These are phyloP conservation scores for Sepioteuthis lessoniana DNA, from an alignment of 2,888 invertebrate genomes.

Conservation along the genomic window DNA sequence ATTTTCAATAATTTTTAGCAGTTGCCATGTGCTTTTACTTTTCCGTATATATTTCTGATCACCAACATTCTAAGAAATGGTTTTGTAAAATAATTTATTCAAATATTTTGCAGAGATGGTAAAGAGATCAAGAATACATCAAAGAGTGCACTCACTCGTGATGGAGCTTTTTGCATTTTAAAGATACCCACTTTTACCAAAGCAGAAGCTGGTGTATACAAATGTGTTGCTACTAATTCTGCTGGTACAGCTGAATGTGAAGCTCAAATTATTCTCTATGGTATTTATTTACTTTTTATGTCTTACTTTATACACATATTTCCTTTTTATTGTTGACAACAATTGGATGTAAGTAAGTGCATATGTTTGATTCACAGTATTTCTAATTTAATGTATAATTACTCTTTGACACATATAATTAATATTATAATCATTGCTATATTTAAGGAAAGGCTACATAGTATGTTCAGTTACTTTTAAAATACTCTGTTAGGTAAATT, in stretches of 20 bases:
- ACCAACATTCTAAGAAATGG: background rate
- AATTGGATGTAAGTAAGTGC: no score
- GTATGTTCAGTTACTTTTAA: no score
- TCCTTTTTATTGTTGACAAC: background rate
- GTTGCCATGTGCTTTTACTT: no score
- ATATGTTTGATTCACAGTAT: no score
- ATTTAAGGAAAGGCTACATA: no score
- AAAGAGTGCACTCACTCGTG: constrained; percentile 84
- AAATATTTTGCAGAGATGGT: constrained; percentile 54
- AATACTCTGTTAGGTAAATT: no score
- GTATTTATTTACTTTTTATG: constrained; percentile 76
- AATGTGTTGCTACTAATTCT: constrained; percentile 92
- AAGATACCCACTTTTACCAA: constrained; percentile 64
- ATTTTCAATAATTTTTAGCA: no score
- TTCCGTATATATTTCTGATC: no score
- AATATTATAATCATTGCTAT: no score
- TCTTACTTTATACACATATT: background rate
- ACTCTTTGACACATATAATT: no score
- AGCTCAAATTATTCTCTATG: constrained; percentile 86
- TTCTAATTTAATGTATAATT: no score
- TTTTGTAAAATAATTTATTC: background rate
- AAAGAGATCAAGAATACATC: constrained; percentile 78
- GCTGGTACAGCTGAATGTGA: constrained; percentile 85
- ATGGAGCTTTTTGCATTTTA: constrained; percentile 74
- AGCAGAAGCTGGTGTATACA: constrained; percentile 85